Percentiles rank a stretch among this genome's conserved stretches.
Conservation (phyloP, 2,113 vertebrate species). For the Channa maculata region DNA sequence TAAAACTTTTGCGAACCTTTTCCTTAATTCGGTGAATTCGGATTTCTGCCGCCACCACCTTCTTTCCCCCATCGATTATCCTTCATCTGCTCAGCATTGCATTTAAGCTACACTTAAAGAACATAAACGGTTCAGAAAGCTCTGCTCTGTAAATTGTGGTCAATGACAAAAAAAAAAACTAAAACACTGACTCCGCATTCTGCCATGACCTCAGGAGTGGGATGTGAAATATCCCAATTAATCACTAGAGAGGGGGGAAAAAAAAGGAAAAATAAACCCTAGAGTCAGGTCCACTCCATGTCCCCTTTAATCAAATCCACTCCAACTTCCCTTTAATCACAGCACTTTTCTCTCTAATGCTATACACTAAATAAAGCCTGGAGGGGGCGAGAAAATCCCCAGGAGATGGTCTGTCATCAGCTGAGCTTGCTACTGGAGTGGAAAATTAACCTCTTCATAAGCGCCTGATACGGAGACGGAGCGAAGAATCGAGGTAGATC, state of each 20-base stretch:
- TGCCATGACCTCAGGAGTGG: conserved; percentile 43
- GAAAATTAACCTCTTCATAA: conserved; percentile 65
- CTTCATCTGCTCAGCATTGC: conserved; percentile 53
- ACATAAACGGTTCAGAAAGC: conserved; percentile 43
- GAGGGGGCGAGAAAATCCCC: conserved; percentile 47
- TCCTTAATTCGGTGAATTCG: conserved; percentile 15
- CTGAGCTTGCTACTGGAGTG: conserved; percentile 56
- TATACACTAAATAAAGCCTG: conserved; percentile 70
- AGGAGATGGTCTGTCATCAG: conserved; percentile 54
- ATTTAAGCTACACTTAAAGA: conserved; percentile 58
- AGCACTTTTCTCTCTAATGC: conserved; percentile 63
- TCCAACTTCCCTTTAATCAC: conserved; percentile 68
- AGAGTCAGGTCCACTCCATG: conserved; percentile 56
- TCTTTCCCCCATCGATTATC: conserved; percentile 55
- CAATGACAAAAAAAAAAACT: conserved; percentile 5
- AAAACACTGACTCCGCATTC: conserved; percentile 64
- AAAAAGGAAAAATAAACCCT: conserved; percentile 51
- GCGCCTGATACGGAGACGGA: conserved; percentile 41
- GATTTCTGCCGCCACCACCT: no score
- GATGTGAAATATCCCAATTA: conserved; percentile 70
- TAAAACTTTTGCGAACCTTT: neutral
- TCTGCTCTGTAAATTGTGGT: conserved; percentile 48
- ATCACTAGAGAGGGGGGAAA: conserved; percentile 33
- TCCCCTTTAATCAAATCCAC: conserved; percentile 73
- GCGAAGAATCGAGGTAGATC: neutral